A percentile compares a stretch with the other conserved stretches of the same genome.
phyloP scores from a whole-genome alignment of 92 coral and sea anemone species.

The Plumapathes pennacea region DNA sequence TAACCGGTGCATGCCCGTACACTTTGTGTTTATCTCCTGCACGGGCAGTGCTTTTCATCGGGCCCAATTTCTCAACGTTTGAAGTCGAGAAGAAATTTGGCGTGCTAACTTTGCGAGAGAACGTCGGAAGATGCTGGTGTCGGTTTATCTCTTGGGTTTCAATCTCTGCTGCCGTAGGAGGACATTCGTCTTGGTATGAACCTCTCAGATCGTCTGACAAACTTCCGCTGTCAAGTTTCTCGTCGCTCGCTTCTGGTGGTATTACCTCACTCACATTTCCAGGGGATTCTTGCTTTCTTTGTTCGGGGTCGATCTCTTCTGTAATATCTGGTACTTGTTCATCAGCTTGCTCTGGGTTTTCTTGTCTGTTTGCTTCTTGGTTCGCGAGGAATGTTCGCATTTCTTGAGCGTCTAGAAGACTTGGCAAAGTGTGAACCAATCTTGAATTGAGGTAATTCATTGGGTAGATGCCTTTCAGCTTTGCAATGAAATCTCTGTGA shows the following conservation, averaged over 20 bases:
- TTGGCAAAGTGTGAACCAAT: conserved; percentile 51
- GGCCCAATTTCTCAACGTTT: conserved; percentile 51
- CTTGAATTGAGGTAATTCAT: conserved; percentile 41
- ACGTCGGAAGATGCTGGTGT: conserved; percentile 82
- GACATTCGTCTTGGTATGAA: no score
- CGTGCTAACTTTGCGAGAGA: conserved; percentile 66
- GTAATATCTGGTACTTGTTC: no score
- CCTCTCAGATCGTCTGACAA: no score
- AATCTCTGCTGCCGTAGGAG: no score
- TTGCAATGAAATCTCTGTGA: conserved; percentile 88
- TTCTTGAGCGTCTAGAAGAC: conserved; percentile 7
- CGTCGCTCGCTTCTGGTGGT: no score
- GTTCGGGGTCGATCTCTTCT: no score
- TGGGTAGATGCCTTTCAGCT: conserved; percentile 86
- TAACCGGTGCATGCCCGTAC: conserved; percentile 67
- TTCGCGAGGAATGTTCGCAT: conserved; percentile 10
- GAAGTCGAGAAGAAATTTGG: conserved; percentile 58
- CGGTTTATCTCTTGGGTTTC: conserved; percentile 32
- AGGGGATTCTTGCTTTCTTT: no score
- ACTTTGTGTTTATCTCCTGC: conserved; percentile 47
- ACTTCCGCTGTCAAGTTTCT: no score
- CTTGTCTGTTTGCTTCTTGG: no score
- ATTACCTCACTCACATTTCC: no score
- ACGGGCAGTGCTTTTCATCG: conserved; percentile 54
- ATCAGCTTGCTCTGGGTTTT: no score